These are phyloP conservation scores for Nycteola revayana DNA, from an alignment of 2,888 invertebrate genomes.

Conservation along the genomic window DNA sequence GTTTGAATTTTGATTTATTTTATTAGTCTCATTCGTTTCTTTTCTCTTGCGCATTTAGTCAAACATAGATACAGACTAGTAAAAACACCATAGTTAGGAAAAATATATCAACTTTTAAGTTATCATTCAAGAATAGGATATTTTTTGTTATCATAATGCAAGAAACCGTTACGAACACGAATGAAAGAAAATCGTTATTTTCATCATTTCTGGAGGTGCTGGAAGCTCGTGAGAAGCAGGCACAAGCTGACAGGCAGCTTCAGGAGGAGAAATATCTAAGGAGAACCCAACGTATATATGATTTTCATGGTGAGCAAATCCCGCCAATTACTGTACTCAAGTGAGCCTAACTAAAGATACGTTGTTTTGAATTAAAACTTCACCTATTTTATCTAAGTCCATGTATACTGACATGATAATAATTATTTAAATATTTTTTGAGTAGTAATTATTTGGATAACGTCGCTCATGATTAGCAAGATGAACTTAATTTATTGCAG, in stretches of 20 bases:
- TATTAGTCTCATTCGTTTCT: conserved; percentile 27
- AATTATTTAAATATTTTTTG: no score
- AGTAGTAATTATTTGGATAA: no score
- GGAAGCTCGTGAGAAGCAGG: conserved; percentile 64
- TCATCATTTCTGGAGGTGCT: conserved; percentile 68
- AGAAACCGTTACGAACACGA: conserved; percentile 76
- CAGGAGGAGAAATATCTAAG: conserved; percentile 70
- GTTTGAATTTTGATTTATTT: conserved; percentile 53
- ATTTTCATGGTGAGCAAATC: conserved; percentile 62
- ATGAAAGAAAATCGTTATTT: conserved; percentile 70
- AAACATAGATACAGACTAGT: no score
- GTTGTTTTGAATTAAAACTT: conserved; percentile 23
- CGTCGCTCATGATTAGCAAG: no score
- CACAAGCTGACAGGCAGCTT: conserved; percentile 60
- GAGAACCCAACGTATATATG: conserved; percentile 71
- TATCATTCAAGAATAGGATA: conserved; percentile 11
- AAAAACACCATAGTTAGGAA: not conserved
- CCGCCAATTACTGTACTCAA: conserved; percentile 13
- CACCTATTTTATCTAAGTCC: no score
- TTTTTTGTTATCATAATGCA: conserved; percentile 59
- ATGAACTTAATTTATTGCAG: no score
- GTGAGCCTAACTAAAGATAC: no score
- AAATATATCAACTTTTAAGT: conserved; percentile 4
- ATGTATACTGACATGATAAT: no score
- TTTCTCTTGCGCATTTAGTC: conserved; percentile 11